Evolutionary conservation across 2,888 invertebrate genomes (phyloP), one percentile per base, ranked within the genome.

Genomic region (Drosophila birchii): DNA sequence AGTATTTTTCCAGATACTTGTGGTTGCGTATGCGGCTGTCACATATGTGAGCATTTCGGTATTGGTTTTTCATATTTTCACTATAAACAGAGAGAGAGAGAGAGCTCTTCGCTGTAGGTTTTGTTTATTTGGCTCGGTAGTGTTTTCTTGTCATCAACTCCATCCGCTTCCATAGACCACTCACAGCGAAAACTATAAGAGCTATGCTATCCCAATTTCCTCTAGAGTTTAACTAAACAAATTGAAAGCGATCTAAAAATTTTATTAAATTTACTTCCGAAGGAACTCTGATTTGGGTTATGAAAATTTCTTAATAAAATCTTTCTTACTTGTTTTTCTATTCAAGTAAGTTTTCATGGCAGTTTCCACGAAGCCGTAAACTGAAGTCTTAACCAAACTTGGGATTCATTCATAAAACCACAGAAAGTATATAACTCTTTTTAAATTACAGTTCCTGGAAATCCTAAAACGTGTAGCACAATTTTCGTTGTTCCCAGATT

Each of bases 281-380:
- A 8, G 8, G 9, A 4, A 45, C 23, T 23, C 23, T 23, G 16
- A 3, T 23, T 16, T 23, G 23, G 23, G 9, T 14, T 9, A 77
- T 87, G 85, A 89, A 84, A n/a, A n/a, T n/a, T 89, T 81, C 68
- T 29, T 44, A 79, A 81, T 79, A 79, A 87, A 79, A 78, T 86
- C 79, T 71, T 55, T 59, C 73, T 58, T 60, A 64, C 58, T 45
- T 64, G 51, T 76, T 78, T 70, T 69, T 64, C 61, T 47, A 73
- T 53, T 61, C 71, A 67, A 39, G 54, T 36, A 72, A 70, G 43
- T 47, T 72, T 47, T 58, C 43, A 32, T 49, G 26, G 16, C 14
- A 34, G 18, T 78, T 83, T 83, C 86, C 61, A 71, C 76, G 82
- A 83, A 88, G 47, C 34, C 29, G 44, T 54, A 43, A 68, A 76